Conservation (phyloP, 2,797 vertebrate species). For the Pseudopleuronectes americanus region DNA sequence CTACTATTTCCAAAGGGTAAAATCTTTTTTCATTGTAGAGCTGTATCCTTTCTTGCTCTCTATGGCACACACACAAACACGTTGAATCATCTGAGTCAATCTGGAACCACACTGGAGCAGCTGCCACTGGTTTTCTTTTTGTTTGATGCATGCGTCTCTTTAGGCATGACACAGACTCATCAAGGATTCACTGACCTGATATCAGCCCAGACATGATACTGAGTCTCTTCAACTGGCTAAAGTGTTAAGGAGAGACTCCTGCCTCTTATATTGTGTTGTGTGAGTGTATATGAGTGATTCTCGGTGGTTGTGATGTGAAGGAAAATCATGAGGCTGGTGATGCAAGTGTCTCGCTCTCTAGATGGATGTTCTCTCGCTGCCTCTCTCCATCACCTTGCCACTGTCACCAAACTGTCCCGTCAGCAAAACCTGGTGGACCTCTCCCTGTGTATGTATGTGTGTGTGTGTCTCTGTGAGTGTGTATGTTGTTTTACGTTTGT, state of each 20-base stretch:
- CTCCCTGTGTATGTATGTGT: not conserved
- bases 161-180: not conserved
- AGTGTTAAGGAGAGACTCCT: not conserved
- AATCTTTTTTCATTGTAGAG: too few relatives aligned
- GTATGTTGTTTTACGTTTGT: not conserved
- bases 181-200: slow-evolving; percentile 25
- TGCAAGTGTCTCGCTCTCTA: slow-evolving; percentile 47
- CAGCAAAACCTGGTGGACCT: slow-evolving; percentile 52
- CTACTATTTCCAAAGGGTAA: too few relatives aligned
- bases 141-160: slow-evolving; percentile 24
- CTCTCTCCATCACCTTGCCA: slow-evolving; percentile 52
- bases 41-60: too few relatives aligned
- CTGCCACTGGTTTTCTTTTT: slow-evolving; percentile 19
- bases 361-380: slow-evolving; percentile 54
- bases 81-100: not conserved
- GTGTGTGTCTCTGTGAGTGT: not conserved
- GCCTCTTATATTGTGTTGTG: not conserved
- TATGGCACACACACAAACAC: too few relatives aligned
- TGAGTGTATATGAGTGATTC: slow-evolving; percentile 12
- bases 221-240: slow-evolving; percentile 5
- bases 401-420: slow-evolving; percentile 54
- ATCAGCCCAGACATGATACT: not conserved
- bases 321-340: slow-evolving; percentile 56
- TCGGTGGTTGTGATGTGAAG: slow-evolving; percentile 36
- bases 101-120: not conserved